phyloP scores from a whole-genome alignment of 2,113 vertebrate species.

The Rhea pennata region DNA sequence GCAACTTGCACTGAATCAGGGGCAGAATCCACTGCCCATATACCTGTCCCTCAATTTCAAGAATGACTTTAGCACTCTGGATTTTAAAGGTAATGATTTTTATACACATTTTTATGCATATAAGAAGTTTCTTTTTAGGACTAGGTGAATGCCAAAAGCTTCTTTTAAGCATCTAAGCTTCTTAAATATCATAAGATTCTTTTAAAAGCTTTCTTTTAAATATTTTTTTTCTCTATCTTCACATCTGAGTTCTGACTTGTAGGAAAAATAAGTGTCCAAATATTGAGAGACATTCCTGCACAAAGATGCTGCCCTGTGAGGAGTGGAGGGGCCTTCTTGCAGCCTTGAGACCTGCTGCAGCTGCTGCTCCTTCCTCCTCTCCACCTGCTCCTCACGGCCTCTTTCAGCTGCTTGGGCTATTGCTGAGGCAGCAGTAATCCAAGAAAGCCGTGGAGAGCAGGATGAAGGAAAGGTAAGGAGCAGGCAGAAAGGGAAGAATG shows the following conservation, averaged over 20 bases:
- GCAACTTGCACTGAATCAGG: slow-evolving; percentile 76
- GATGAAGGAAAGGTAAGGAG: neutral
- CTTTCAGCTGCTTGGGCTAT: neutral
- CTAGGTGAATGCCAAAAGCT: neutral
- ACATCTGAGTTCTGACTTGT: neutral
- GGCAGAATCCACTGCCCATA: slow-evolving; percentile 87
- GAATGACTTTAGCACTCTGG: slow-evolving; percentile 69
- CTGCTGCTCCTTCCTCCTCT: neutral
- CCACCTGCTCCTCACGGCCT: neutral
- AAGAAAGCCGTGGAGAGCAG: neutral
- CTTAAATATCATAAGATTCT: neutral
- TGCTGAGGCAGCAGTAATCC: neutral
- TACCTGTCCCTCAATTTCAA: slow-evolving; percentile 86
- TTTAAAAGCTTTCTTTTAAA: neutral
- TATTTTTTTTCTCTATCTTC: neutral
- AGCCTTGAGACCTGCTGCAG: neutral
- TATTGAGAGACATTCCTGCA: neutral
- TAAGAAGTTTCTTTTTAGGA: neutral
- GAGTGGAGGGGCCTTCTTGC: neutral
- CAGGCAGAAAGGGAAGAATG: neutral
- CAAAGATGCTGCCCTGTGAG: neutral
- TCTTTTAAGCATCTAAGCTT: neutral
- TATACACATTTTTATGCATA: neutral
- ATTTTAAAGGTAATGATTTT: slow-evolving; percentile 71
- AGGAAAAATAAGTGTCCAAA: neutral